These are phyloP conservation scores for Globodera rostochiensis DNA, from an alignment of 1,140 invertebrate genomes.

Conservation along the genomic window DNA sequence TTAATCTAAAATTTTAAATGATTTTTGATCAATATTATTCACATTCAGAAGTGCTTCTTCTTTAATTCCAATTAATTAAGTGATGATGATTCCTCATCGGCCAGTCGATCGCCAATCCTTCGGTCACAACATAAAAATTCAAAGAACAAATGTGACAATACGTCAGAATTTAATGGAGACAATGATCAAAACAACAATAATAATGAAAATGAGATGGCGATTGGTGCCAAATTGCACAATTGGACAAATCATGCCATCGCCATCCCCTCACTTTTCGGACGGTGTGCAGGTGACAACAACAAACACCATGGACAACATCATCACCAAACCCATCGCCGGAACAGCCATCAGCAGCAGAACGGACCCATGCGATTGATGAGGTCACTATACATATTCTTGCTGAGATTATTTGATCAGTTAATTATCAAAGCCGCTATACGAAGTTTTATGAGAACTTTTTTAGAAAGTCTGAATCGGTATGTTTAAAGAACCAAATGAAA, in stretches of 20 bases:
- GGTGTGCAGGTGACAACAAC: neutral
- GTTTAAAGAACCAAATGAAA: too few relatives aligned
- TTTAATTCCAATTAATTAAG: neutral
- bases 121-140: neutral
- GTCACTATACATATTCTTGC: too few relatives aligned
- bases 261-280: neutral
- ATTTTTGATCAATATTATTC: too few relatives aligned
- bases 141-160: neutral
- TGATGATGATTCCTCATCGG: neutral
- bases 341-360: neutral
- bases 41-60: too few relatives aligned
- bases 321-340: neutral
- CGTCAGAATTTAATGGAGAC: neutral
- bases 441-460: too few relatives aligned
- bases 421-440: too few relatives aligned
- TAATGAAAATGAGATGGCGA: slow-evolving; percentile 1
- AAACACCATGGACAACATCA: neutral
- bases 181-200: neutral
- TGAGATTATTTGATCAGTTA: too few relatives aligned
- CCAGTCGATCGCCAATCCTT: neutral
- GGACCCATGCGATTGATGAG: neutral
- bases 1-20: too few relatives aligned
- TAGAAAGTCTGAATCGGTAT: too few relatives aligned
- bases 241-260: neutral
- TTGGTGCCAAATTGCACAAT: neutral